phyloP scores from a whole-genome alignment of 2,888 invertebrate species.

The Morpho achilles region DNA sequence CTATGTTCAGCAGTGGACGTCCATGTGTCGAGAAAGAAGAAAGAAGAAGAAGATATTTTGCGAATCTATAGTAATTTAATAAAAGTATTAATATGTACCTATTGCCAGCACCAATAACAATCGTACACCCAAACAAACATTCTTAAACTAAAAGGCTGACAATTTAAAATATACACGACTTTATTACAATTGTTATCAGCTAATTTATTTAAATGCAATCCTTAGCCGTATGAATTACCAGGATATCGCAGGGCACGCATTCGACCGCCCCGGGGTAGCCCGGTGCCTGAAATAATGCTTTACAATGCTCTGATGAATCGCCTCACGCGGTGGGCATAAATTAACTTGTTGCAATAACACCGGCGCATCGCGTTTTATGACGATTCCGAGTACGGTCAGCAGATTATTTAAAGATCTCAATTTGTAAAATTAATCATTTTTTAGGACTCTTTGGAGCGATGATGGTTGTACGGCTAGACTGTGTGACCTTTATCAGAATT shows the following conservation, averaged over 20 bases:
- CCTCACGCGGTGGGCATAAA: constrained; percentile 51
- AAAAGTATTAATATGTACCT: too few species aligned
- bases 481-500: too few species aligned
- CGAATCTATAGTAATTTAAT: too few species aligned
- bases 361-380: constrained; percentile 37
- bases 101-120: too few species aligned
- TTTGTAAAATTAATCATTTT: neutral
- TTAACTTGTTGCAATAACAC: constrained; percentile 54
- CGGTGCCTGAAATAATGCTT: constrained; percentile 28
- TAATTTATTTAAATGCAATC: constrained; percentile 18
- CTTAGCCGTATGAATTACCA: constrained; percentile 18
- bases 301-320: constrained; percentile 41
- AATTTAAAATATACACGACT: too few species aligned
- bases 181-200: constrained; percentile 4
- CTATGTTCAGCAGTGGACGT: too few species aligned
- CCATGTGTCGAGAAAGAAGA: too few species aligned
- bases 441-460: too few species aligned
- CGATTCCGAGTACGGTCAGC: constrained; percentile 37
- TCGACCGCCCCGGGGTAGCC: constrained; percentile 27
- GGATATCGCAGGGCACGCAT: constrained; percentile 29
- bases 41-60: too few species aligned
- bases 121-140: too few species aligned
- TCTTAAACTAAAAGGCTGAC: too few species aligned
- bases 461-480: too few species aligned
- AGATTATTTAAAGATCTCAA: constrained; percentile 19